These are phyloP conservation scores for Thereva nobilitata DNA, from an alignment of 2,888 invertebrate genomes.

Conservation along the genomic window DNA sequence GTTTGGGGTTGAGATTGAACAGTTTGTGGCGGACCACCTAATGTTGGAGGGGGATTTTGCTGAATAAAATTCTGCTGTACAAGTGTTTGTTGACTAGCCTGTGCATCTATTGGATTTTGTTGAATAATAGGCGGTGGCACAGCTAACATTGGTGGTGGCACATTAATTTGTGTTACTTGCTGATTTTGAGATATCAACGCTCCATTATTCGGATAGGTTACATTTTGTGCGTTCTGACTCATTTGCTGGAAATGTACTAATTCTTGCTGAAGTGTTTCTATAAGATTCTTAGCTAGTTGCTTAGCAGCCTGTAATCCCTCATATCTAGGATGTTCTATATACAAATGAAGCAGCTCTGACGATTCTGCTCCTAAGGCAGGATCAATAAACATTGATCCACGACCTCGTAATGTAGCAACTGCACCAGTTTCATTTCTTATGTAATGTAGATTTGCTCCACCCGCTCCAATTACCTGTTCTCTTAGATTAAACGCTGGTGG, in stretches of 20 bases:
- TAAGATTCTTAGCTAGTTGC: slow-evolving; percentile 74
- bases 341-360: slow-evolving; percentile 75
- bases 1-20: slow-evolving; percentile 40
- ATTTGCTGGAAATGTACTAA: slow-evolving; percentile 51
- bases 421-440: slow-evolving; percentile 77
- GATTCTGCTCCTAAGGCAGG: slow-evolving; percentile 64
- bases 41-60: slow-evolving; percentile 38
- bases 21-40: slow-evolving; percentile 36
- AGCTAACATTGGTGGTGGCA: slow-evolving; percentile 45
- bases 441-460: slow-evolving; percentile 74
- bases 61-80: slow-evolving; percentile 42
- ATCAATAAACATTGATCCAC: slow-evolving; percentile 67
- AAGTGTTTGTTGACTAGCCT: slow-evolving; percentile 34
- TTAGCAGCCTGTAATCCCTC: slow-evolving; percentile 66
- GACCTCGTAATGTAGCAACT: slow-evolving; percentile 71
- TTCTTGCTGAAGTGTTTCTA: slow-evolving; percentile 74
- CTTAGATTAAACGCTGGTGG: slow-evolving; percentile 76
- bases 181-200: slow-evolving; percentile 39
- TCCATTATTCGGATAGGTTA: slow-evolving; percentile 19
- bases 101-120: slow-evolving; percentile 35
- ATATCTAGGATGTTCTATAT: slow-evolving; percentile 72
- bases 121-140: slow-evolving; percentile 40
- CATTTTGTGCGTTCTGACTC: slow-evolving; percentile 38
- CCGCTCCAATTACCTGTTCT: slow-evolving; percentile 72
- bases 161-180: slow-evolving; percentile 44